Percentiles rank a stretch among this genome's conserved stretches.
phyloP scores from a whole-genome alignment of 2,888 invertebrate species.

The Harpagoxenus sublaevis region DNA sequence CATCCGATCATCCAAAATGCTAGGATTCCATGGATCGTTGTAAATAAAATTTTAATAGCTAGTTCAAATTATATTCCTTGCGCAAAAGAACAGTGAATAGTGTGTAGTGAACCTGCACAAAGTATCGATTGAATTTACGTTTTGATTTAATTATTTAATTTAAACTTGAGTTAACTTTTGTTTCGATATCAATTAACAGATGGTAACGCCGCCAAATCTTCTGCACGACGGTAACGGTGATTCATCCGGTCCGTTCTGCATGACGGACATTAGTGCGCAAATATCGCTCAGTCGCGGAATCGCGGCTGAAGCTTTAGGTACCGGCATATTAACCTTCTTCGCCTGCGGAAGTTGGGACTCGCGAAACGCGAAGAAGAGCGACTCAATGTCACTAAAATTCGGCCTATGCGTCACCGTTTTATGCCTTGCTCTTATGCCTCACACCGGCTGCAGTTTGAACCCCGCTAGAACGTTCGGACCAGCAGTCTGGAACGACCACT shows the following conservation, averaged over 20 bases:
- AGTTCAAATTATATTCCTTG: background rate
- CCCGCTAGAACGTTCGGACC: constrained; percentile 91
- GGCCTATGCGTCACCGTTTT: constrained; percentile 90
- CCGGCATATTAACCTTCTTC: constrained; percentile 89
- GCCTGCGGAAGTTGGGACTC: constrained; percentile 92
- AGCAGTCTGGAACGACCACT: constrained; percentile 90
- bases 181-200: constrained; percentile 71
- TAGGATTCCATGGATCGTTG: background rate
- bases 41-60: background rate
- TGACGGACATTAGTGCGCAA: constrained; percentile 68
- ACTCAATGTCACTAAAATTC: constrained; percentile 89
- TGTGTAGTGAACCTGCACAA: background rate
- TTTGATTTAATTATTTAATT: background rate
- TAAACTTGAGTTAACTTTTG: background rate
- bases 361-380: constrained; percentile 89
- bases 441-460: constrained; percentile 92
- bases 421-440: constrained; percentile 90
- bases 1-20: background rate
- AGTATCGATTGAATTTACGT: background rate
- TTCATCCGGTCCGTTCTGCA: constrained; percentile 70
- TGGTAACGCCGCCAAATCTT: constrained; percentile 79
- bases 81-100: background rate
- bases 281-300: background rate
- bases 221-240: constrained; percentile 57
- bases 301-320: constrained; percentile 88